These are phyloP conservation scores for Phainopepla nitens DNA, from an alignment of 2,113 vertebrate species.

Conservation along the genomic window DNA sequence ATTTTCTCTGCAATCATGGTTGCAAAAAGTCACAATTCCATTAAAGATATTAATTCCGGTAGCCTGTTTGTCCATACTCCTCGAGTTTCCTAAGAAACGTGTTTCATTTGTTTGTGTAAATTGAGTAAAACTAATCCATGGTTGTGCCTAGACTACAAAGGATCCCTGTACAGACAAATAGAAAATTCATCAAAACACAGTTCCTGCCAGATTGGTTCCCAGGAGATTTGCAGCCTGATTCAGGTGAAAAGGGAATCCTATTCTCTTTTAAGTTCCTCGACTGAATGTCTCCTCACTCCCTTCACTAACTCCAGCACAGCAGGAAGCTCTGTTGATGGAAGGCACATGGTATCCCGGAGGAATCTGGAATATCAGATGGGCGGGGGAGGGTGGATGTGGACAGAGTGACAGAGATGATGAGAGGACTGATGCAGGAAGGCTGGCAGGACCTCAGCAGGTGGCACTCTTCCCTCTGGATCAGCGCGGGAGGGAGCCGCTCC, in stretches of 20 bases:
- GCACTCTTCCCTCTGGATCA: constrained; percentile 22
- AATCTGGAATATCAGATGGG: background rate
- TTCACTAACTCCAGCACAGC: background rate
- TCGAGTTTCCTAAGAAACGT: background rate
- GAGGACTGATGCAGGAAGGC: background rate
- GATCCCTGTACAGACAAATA: background rate
- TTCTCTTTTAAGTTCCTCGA: background rate
- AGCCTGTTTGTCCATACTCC: background rate
- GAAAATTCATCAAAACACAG: background rate
- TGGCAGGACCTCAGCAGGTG: constrained; percentile 28
- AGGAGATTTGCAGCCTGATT: background rate
- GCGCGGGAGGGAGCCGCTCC: background rate
- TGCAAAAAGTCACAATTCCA: background rate
- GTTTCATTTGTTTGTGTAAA: background rate
- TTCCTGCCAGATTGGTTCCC: background rate
- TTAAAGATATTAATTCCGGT: background rate
- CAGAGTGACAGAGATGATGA: background rate
- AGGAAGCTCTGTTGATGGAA: background rate
- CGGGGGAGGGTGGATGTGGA: background rate
- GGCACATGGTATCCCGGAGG: background rate
- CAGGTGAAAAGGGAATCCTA: background rate
- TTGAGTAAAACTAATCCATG: background rate
- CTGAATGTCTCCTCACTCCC: background rate
- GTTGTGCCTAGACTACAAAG: background rate
- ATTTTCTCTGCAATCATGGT: background rate